Percentiles rank a stretch among this genome's conserved stretches.
phyloP scores from a whole-genome alignment of 2,113 vertebrate genomes.

The Pygoscelis antarcticus region DNA sequence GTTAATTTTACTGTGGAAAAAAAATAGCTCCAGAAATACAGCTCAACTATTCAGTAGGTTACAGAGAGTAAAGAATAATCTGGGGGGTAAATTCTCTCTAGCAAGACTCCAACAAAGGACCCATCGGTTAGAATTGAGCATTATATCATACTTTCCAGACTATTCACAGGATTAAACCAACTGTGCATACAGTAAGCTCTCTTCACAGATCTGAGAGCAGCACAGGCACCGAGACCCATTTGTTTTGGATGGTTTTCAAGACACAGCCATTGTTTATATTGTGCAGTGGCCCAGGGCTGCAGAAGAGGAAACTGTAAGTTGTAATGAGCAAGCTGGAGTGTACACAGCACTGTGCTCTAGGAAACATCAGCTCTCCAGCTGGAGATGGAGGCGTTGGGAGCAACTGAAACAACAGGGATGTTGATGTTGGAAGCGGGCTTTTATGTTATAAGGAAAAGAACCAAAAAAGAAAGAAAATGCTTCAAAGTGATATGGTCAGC shows the following conservation, averaged over 20 bases:
- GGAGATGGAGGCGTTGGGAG: background rate
- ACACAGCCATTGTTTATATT: constrained; percentile 51
- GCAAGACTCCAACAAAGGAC: background rate
- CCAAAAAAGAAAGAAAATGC: background rate
- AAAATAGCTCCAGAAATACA: background rate
- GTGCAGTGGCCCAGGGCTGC: background rate
- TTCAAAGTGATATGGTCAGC: background rate
- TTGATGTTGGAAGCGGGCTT: background rate
- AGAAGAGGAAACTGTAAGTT: constrained; percentile 37
- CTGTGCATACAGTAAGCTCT: constrained; percentile 19
- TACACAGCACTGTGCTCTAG: background rate
- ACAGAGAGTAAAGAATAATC: constrained; percentile 16
- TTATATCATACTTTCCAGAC: constrained; percentile 52
- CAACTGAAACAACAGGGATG: background rate
- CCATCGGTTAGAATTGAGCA: constrained; percentile 23
- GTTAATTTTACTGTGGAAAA: constrained; percentile 15
- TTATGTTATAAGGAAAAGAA: background rate
- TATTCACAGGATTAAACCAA: constrained; percentile 55
- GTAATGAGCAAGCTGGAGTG: background rate
- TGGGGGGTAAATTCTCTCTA: background rate
- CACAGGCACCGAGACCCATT: constrained; percentile 5
- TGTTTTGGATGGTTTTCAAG: constrained; percentile 58
- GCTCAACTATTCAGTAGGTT: constrained; percentile 1
- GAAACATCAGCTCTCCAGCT: constrained; percentile 5
- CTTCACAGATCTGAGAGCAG: constrained; percentile 42